Evolutionary conservation across 2,797 vertebrate genomes (phyloP), one percentile per base, ranked within the genome.

Genomic region (Pseudochirops corinnae): DNA sequence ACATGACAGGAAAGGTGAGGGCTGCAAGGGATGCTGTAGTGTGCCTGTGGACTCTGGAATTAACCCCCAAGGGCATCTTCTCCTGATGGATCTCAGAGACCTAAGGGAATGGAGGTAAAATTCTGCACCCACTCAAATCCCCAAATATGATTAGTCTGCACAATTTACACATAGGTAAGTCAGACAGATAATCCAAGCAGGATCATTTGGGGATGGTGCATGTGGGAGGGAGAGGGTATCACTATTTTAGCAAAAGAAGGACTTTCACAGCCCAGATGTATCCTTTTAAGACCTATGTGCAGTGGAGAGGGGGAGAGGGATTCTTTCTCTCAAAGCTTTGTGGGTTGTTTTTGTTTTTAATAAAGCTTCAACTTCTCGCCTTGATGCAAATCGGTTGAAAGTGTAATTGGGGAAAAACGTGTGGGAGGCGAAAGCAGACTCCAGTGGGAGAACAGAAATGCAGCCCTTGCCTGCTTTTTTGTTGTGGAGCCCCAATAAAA

Each of bases 401-500:
- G 50, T 93, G 29, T 67, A 55, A 50, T 6, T 55, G 39, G 39
- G 29, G 39, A 57, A 93, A 67, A 57, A 53, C 3, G 1, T 29
- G 1, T 31, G 28, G 5, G 1, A 91, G 93, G 62, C 91, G 90
- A 53, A 67, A 16, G 39, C 46, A 67, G 92, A 94, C 7, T 56
- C 50, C 92, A 93, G 0, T 4, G 18, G 50, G 93, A 67, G 13
- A 0, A 52, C 82, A 91, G 62, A 29, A 0, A 1, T 57, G 95
- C 67, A 93, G 90, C 95, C 87, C 53, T 92, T 91, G 82, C 50
- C 67, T 12, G 90, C 57, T 55, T 91, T 62, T 94, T 46, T 31
- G 50, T 82, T 62, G 33, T 46, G 93, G 93, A 97, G 95, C 94
- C 90, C 91, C 96, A 98, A 92, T n/a, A 92, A 97, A 98, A 50